Conservation (phyloP, 1,140 invertebrate genomes). For the Pogonognathellus flavescens region DNA sequence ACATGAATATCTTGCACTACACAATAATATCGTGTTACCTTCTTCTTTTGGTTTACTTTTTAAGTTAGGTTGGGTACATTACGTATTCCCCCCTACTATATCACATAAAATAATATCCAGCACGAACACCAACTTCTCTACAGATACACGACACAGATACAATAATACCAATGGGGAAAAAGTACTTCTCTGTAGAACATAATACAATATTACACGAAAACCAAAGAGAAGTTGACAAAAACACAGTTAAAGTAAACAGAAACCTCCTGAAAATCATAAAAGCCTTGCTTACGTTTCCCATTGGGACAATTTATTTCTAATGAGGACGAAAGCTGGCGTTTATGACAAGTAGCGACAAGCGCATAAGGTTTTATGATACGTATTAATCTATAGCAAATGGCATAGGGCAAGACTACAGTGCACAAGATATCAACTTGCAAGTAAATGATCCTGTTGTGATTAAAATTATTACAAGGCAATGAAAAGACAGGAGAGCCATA, state of each 20-base stretch:
- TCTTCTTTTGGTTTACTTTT: neutral
- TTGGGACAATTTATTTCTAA: conserved; percentile 14
- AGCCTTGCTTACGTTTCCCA: conserved; percentile 21
- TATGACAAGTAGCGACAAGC: conserved; percentile 1
- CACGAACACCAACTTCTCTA: neutral
- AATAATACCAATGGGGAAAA: too few species aligned
- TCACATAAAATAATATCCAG: neutral
- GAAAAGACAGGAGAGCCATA: conserved; percentile 3
- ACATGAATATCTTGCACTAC: neutral
- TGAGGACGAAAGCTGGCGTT: conserved; percentile 10
- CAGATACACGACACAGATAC: too few species aligned
- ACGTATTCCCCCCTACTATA: neutral
- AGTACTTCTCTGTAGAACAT: too few species aligned
- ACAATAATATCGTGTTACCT: neutral
- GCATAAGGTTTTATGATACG: neutral
- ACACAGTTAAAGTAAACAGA: conserved; percentile 18
- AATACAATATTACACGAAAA: neutral
- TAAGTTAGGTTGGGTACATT: neutral
- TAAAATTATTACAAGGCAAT: conserved; percentile 45
- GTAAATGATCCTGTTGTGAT: conserved; percentile 42
- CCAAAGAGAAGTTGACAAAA: neutral
- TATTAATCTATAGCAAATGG: neutral
- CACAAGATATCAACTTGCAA: neutral
- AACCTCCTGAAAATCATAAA: conserved; percentile 11
- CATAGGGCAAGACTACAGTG: neutral